Evolutionary conservation across 2,113 vertebrate species (phyloP).

Genomic region (Tenrec ecaudatus): DNA sequence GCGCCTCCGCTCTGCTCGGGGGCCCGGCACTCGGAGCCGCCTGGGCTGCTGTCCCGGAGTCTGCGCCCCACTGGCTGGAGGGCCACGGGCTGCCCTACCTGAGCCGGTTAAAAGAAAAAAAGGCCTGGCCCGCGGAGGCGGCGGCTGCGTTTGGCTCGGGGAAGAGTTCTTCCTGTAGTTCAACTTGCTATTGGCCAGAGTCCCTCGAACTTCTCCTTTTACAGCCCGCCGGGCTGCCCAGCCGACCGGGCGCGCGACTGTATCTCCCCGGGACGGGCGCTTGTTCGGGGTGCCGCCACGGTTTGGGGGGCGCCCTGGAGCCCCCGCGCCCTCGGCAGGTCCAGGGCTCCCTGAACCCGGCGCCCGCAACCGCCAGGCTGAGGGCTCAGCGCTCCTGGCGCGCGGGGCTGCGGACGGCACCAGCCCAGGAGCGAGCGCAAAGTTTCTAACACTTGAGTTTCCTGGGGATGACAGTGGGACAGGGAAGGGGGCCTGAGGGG

Average conservation of each 20-base stretch:
- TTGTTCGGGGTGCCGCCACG: not conserved
- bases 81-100: not conserved
- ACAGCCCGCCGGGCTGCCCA: constrained; percentile 57
- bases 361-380: not conserved
- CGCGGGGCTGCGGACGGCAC: not conserved
- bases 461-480: constrained; percentile 47
- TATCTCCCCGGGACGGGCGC: constrained; percentile 29
- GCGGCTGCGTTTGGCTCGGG: constrained; percentile 49
- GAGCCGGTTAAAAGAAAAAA: not conserved
- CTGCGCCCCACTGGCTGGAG: not conserved
- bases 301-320: not conserved
- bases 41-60: not conserved
- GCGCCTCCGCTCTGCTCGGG: not conserved
- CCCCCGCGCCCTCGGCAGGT: not conserved
- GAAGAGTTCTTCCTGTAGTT: constrained; percentile 77
- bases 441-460: constrained; percentile 77
- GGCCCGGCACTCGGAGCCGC: not conserved
- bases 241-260: constrained; percentile 34
- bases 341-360: not conserved
- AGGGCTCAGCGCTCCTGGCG: not conserved
- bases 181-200: constrained; percentile 79
- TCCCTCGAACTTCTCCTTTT: constrained; percentile 76
- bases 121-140: not conserved
- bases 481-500: not conserved
- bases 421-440: constrained; percentile 26